Evolutionary conservation across 2,888 invertebrate genomes (phyloP).

Genomic region (Plagodis dolabraria): DNA sequence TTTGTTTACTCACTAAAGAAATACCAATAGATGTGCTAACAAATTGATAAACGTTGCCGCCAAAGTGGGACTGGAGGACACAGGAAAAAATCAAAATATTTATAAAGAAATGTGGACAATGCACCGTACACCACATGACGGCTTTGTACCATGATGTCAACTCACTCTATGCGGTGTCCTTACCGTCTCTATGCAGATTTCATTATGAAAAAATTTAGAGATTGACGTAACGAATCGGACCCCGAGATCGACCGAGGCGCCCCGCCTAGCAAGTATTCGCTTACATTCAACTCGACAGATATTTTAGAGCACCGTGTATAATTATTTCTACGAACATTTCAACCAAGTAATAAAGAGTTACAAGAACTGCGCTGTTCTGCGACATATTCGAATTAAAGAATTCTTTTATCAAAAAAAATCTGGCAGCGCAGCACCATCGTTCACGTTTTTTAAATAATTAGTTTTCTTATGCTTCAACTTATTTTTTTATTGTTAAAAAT

Average conservation of each 20-base stretch:
- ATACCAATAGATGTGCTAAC: conserved; percentile 72
- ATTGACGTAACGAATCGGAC: conserved; percentile 83
- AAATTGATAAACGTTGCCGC: conserved; percentile 77
- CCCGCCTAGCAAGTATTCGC: conserved; percentile 64
- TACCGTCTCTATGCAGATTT: conserved; percentile 68
- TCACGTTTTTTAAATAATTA: no score
- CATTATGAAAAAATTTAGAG: conserved; percentile 70
- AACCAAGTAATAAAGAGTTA: conserved; percentile 75
- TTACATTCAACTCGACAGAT: conserved; percentile 65
- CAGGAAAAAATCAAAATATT: conserved; percentile 84
- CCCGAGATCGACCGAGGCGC: conserved; percentile 59
- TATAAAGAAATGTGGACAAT: conserved; percentile 82
- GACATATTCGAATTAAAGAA: conserved; percentile 49
- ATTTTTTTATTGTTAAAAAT: conserved; percentile 3
- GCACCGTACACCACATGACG: conserved; percentile 65
- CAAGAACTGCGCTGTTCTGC: conserved; percentile 65
- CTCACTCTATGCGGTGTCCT: conserved; percentile 58
- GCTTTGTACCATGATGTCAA: conserved; percentile 77
- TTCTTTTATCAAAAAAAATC: no score
- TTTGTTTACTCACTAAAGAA: conserved; percentile 73
- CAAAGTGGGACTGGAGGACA: conserved; percentile 48
- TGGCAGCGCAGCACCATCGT: conserved; percentile 11
- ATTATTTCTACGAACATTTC: conserved; percentile 76
- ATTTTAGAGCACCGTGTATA: conserved; percentile 77
- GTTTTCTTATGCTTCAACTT: background rate